phyloP scores from a whole-genome alignment of 2,888 invertebrate genomes.

The Eupithecia inturbata region DNA sequence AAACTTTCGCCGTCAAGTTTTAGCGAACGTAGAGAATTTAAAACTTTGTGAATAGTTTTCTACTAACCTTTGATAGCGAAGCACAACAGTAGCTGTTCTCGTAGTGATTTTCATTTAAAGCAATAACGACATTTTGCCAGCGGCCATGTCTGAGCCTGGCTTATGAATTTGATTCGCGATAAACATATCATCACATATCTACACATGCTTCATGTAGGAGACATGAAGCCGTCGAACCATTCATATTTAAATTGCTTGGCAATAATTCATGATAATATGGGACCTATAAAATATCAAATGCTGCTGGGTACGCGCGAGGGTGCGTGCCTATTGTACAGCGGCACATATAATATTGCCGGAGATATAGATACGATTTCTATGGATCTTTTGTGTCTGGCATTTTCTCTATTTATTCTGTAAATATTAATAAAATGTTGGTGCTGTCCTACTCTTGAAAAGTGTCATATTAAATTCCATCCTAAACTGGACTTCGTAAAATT shows the following conservation, averaged over 20 bases:
- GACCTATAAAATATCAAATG: slow-evolving; percentile 80
- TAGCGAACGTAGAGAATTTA: neutral
- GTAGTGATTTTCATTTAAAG: neutral
- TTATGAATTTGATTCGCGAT: slow-evolving; percentile 15
- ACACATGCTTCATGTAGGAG: slow-evolving; percentile 53
- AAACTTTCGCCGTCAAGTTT: neutral
- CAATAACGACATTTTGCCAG: neutral
- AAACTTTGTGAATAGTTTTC: neutral
- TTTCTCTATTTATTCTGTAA: neutral
- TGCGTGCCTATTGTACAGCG: neutral
- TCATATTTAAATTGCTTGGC: slow-evolving; percentile 76
- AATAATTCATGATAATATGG: slow-evolving; percentile 77
- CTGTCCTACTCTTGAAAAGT: neutral
- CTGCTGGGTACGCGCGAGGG: slow-evolving; percentile 43
- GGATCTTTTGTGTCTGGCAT: neutral
- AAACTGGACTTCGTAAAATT: too few relatives aligned
- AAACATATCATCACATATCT: slow-evolving; percentile 23
- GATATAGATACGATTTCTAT: neutral
- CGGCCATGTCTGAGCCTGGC: slow-evolving; percentile 4
- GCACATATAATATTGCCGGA: neutral
- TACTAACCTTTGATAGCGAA: neutral
- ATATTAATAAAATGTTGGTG: neutral
- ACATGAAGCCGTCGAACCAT: slow-evolving; percentile 71
- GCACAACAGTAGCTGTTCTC: neutral
- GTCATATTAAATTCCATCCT: neutral